These are phyloP conservation scores for Perognathus longimembris DNA, from an alignment of 2,113 vertebrate species.

Conservation along the genomic window DNA sequence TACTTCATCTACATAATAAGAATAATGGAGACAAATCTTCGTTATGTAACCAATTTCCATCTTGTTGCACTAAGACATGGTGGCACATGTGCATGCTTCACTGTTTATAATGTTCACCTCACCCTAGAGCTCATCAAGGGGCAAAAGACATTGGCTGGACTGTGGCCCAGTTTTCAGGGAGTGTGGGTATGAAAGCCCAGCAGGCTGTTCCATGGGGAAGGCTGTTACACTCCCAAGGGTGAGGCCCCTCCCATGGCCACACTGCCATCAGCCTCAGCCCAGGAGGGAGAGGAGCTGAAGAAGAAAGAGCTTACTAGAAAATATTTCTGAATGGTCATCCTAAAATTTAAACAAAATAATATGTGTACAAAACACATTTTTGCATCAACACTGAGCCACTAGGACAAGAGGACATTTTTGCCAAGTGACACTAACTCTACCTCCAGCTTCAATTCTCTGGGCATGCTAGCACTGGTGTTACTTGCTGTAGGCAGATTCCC, in stretches of 20 bases:
- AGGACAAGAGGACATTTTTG: conserved; percentile 50
- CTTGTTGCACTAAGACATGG: background rate
- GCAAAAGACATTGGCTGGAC: background rate
- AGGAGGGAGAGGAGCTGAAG: background rate
- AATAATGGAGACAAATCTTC: background rate
- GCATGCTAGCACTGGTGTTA: conserved; percentile 57
- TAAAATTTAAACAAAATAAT: too few species aligned
- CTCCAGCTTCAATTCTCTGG: conserved; percentile 61
- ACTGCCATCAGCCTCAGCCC: background rate
- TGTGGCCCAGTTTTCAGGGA: background rate
- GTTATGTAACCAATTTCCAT: background rate
- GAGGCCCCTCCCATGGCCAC: background rate
- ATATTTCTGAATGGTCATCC: background rate
- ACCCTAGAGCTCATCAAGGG: background rate
- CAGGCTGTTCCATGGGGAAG: background rate
- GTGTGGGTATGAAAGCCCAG: background rate
- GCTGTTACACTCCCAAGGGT: background rate
- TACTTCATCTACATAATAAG: background rate
- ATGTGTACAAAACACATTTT: background rate
- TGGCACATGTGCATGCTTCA: background rate
- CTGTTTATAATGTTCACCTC: background rate
- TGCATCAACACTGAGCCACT: conserved; percentile 32
- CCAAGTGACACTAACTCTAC: conserved; percentile 57
- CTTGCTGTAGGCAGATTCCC: conserved; percentile 62
- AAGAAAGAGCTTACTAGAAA: background rate